Conservation (phyloP, 1,140 invertebrate species). For the Drosophila neocordata region DNA sequence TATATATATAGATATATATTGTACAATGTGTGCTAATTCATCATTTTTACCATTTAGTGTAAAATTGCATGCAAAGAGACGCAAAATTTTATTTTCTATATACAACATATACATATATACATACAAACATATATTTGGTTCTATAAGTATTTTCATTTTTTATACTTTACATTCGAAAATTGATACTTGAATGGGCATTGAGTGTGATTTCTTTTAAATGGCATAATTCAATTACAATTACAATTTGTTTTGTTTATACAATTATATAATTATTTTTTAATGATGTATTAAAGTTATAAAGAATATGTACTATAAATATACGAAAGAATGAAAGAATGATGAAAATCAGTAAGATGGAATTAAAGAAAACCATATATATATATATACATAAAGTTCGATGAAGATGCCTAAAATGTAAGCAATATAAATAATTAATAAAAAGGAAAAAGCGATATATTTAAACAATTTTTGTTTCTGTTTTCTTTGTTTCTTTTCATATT, state of each 20-base stretch:
- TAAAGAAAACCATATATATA: not conserved
- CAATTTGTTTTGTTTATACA: constrained; percentile 76
- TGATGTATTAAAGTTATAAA: constrained; percentile 78
- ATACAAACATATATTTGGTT: constrained; percentile 47
- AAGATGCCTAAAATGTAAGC: constrained; percentile 70
- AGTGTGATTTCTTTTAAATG: constrained; percentile 68
- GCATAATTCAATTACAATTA: constrained; percentile 68
- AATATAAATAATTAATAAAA: constrained; percentile 55
- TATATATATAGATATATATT: constrained; percentile 9
- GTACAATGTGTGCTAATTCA: constrained; percentile 27
- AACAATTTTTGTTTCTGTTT: constrained; percentile 43
- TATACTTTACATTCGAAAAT: constrained; percentile 30
- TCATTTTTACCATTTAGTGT: constrained; percentile 45
- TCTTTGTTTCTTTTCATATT: constrained; percentile 31
- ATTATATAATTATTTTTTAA: constrained; percentile 73
- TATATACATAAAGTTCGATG: constrained; percentile 58
- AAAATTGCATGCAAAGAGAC: constrained; percentile 58
- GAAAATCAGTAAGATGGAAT: constrained; percentile 5
- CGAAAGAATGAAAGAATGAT: constrained; percentile 38
- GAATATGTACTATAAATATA: constrained; percentile 66
- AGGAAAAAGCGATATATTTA: constrained; percentile 73
- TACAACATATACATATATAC: constrained; percentile 31
- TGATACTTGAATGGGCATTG: constrained; percentile 49
- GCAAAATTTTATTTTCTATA: constrained; percentile 50
- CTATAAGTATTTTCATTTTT: constrained; percentile 73